phyloP scores from a whole-genome alignment of 2,797 vertebrate genomes.

The Cynodonichthys magdalenae region DNA sequence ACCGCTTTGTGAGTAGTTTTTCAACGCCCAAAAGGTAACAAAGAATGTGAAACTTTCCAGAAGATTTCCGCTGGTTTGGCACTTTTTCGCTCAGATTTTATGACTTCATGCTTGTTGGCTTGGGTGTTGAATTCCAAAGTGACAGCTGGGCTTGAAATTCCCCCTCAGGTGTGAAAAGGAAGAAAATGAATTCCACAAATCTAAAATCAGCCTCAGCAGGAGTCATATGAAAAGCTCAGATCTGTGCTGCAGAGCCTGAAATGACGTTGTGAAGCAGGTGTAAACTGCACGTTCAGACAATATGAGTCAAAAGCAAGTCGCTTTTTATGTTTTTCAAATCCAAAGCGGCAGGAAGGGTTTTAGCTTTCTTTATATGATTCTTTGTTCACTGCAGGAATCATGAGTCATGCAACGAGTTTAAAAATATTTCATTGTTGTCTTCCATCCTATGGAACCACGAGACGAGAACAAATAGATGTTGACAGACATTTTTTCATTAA shows the following conservation, averaged over 20 bases:
- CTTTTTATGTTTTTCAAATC: constrained; percentile 28
- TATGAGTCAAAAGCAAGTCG: constrained; percentile 55
- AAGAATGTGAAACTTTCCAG: constrained; percentile 39
- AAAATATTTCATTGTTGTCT: constrained; percentile 47
- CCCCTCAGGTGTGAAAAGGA: constrained; percentile 39
- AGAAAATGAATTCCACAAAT: constrained; percentile 36
- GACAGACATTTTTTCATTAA: constrained; percentile 27
- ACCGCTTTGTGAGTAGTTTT: constrained; percentile 40
- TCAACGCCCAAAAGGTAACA: constrained; percentile 53
- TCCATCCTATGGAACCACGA: constrained; percentile 19
- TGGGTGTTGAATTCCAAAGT: constrained; percentile 52
- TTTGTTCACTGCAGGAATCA: constrained; percentile 34
- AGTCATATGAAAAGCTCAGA: constrained; percentile 42
- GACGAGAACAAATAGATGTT: constrained; percentile 31
- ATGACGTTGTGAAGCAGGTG: constrained; percentile 41
- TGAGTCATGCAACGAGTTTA: constrained; percentile 53
- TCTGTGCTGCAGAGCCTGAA: constrained; percentile 35
- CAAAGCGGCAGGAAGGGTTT: constrained; percentile 36
- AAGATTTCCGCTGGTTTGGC: constrained; percentile 8
- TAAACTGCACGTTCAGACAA: constrained; percentile 41
- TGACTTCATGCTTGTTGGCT: constrained; percentile 43
- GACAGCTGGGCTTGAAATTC: constrained; percentile 49
- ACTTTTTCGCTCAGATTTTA: constrained; percentile 36
- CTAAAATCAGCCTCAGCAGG: constrained; percentile 26
- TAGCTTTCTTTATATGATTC: constrained; percentile 24